Percentiles rank a stretch among this genome's conserved stretches.
These are phyloP conservation scores for Hyles vespertilio DNA, from an alignment of 1,140 invertebrate genomes.

Conservation along the genomic window DNA sequence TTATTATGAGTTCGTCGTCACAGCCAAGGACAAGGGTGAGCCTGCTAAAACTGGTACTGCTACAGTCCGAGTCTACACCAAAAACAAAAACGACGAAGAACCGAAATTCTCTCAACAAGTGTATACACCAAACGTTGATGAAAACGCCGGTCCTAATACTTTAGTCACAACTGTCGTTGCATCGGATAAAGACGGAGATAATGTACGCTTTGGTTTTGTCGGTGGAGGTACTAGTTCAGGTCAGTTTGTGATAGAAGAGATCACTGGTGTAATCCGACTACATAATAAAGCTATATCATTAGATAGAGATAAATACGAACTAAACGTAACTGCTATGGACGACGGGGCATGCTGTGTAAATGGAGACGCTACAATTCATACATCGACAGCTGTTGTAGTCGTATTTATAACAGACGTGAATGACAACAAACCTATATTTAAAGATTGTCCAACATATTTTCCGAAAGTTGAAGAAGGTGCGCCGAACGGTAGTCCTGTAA, in stretches of 20 bases:
- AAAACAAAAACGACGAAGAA: slow-evolving; percentile 97
- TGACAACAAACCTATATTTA: slow-evolving; percentile 96
- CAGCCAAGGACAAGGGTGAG: slow-evolving; percentile 94
- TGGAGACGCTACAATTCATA: slow-evolving; percentile 90
- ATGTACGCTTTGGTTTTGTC: slow-evolving; percentile 95
- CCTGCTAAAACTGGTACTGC: slow-evolving; percentile 93
- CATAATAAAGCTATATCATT: slow-evolving; percentile 89
- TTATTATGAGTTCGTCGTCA: slow-evolving; percentile 95
- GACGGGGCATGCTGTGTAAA: slow-evolving; percentile 95
- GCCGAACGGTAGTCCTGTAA: slow-evolving; percentile 93
- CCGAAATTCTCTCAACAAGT: slow-evolving; percentile 97
- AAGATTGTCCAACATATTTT: slow-evolving; percentile 93
- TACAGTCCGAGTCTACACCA: slow-evolving; percentile 94
- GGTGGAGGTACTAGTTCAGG: slow-evolving; percentile 92
- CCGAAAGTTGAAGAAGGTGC: slow-evolving; percentile 96
- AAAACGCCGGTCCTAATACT: slow-evolving; percentile 95
- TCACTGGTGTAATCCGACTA: slow-evolving; percentile 94
- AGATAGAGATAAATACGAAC: slow-evolving; percentile 92
- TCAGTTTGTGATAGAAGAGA: slow-evolving; percentile 96
- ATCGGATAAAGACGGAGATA: slow-evolving; percentile 96
- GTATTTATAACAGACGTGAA: slow-evolving; percentile 98
- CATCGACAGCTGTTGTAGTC: slow-evolving; percentile 95
- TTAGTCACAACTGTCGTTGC: slow-evolving; percentile 96
- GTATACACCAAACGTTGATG: slow-evolving; percentile 96
- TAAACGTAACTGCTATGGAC: slow-evolving; percentile 96